phyloP scores from a whole-genome alignment of 2,888 invertebrate genomes.

The Tetropium fuscum region DNA sequence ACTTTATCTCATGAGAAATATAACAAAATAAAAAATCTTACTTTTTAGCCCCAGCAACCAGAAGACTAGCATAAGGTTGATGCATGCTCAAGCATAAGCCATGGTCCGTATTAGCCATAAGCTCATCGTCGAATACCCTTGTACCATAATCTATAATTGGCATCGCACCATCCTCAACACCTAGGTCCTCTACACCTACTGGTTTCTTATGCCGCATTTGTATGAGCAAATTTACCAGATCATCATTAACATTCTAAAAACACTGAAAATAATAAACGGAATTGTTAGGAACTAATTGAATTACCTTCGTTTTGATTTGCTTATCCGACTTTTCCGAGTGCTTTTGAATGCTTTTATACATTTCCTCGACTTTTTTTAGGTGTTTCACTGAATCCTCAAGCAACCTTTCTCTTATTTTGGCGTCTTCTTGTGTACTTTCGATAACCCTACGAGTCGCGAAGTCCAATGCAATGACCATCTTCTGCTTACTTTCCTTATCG shows the following conservation, averaged over 20 bases:
- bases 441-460: slow-evolving; percentile 61
- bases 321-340: slow-evolving; percentile 36
- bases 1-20: too few species aligned
- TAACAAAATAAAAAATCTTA: too few species aligned
- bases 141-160: slow-evolving; percentile 53
- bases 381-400: slow-evolving; percentile 56
- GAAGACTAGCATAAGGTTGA: slow-evolving; percentile 95
- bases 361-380: slow-evolving; percentile 54
- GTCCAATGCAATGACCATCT: slow-evolving; percentile 62
- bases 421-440: slow-evolving; percentile 54
- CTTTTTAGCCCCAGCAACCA: slow-evolving; percentile 94
- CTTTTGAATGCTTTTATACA: slow-evolving; percentile 54
- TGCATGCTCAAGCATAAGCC: slow-evolving; percentile 94
- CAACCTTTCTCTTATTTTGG: slow-evolving; percentile 53
- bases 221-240: slow-evolving; percentile 55
- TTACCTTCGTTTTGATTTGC: slow-evolving; percentile 34
- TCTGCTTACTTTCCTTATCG: slow-evolving; percentile 53
- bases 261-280: too few species aligned
- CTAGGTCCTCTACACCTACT: slow-evolving; percentile 50
- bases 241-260: slow-evolving; percentile 53
- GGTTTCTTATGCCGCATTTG: slow-evolving; percentile 59
- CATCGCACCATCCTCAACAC: slow-evolving; percentile 51
- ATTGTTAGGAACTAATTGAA: not conserved
- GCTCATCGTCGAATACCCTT: slow-evolving; percentile 60
- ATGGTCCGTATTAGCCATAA: slow-evolving; percentile 64